Base-by-base conservation (phyloP, 2,888 invertebrate species). In the Griposia aprilina region DNA sequence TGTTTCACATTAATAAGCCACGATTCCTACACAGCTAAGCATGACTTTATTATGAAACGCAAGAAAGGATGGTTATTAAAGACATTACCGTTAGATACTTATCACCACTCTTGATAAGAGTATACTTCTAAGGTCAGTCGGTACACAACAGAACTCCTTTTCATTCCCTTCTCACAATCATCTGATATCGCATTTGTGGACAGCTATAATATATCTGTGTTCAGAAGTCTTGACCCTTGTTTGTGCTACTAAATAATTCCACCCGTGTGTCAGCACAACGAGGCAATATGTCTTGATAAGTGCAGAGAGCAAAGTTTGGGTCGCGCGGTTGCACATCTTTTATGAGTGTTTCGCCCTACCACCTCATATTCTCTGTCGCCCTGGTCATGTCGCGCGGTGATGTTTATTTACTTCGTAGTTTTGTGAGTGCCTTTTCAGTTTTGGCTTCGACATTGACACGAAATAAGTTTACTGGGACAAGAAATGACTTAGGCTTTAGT, bases 281-380 rank as follows among this genome's bases (percentile, higher is more conserved):
- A 86, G 87, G 92, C 90, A 92, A 93, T 93, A 92, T 91, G 90
- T 93, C 92, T 92, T 93, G 90, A 91, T 92, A 93, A 93, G 90
- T 90, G 90, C 90, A 90, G 85, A 91, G 91, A 91, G 92, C 90
- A 92, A 93, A 93, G 92, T 93, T 93, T 90, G 88, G 88, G 92
- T 90, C 89, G 89, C 90, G 86, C 81, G 85, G 90, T 85, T 91
- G 91, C 92, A 92, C 90, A 89, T 91, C 89, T 89, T 89, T 89
- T 90, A 90, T 90, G 88, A 90, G 87, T 86, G 88, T 88, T 91
- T 87, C 86, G 81, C 86, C 85, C 84, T 88, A 89, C 84, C 90
- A 85, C 87, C 84, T 89, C 82, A 75, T 89, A 89, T 89, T 84
- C 86, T 90, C 87, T 92, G 91, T 77, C 78, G 75, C 76, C 90